Conservation (phyloP, 1,140 invertebrate species). For the Procambarus clarkii region DNA sequence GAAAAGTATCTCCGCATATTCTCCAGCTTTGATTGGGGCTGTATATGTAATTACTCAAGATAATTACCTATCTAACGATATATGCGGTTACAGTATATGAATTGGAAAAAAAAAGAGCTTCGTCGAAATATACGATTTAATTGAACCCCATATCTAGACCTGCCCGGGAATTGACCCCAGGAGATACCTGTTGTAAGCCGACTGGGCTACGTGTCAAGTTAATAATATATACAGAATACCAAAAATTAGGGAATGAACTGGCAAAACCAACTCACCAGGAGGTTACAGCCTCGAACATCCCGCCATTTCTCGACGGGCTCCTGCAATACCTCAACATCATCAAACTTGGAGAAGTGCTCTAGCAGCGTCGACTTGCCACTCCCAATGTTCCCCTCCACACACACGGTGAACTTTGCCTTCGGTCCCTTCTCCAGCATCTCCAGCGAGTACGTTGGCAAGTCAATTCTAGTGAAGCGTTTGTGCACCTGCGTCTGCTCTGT, state of each 20-base stretch:
- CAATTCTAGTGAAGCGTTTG: conserved; percentile 29
- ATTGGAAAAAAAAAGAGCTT: too few relatives aligned
- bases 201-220: too few relatives aligned
- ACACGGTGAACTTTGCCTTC: conserved; percentile 41
- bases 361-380: conserved; percentile 95
- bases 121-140: too few relatives aligned
- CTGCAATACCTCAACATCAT: conserved; percentile 76
- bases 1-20: too few relatives aligned
- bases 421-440: conserved; percentile 25
- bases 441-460: neutral
- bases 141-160: too few relatives aligned
- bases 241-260: conserved; percentile 71
- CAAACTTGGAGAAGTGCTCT: conserved; percentile 85
- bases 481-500: conserved; percentile 4
- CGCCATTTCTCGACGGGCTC: conserved; percentile 92
- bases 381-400: conserved; percentile 93
- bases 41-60: too few relatives aligned
- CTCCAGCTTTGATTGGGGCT: too few relatives aligned
- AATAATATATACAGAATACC: too few relatives aligned
- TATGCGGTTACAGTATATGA: too few relatives aligned
- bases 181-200: too few relatives aligned
- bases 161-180: too few relatives aligned
- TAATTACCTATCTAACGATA: too few relatives aligned
- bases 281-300: conserved; percentile 87
- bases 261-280: conserved; percentile 80